Percentiles rank a stretch among this genome's conserved stretches.
phyloP scores from a whole-genome alignment of 1,140 invertebrate genomes.

The Parapsyche elsis region DNA sequence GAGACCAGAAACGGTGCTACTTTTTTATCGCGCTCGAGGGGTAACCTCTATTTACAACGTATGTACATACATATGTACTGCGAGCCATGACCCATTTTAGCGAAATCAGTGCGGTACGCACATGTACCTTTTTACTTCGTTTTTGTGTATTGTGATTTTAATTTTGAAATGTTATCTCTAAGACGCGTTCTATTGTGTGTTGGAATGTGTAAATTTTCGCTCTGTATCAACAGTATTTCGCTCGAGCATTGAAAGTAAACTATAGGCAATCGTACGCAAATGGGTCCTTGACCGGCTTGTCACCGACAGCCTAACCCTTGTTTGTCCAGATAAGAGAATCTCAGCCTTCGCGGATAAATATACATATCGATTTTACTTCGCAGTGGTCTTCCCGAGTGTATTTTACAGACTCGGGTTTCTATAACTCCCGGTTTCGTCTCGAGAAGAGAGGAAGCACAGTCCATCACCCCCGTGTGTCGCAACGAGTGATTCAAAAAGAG shows the following conservation, averaged over 20 bases:
- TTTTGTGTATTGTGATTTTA: too few relatives aligned
- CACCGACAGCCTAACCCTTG: constrained; percentile 16
- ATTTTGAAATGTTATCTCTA: too few relatives aligned
- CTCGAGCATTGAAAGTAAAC: constrained; percentile 8
- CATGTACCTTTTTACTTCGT: neutral
- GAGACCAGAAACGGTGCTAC: neutral
- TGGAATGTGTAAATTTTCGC: neutral
- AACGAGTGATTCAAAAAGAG: constrained; percentile 23
- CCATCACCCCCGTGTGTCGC: neutral
- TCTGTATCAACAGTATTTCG: neutral
- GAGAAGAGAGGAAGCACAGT: too few relatives aligned
- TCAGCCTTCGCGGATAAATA: too few relatives aligned
- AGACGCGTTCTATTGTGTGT: neutral
- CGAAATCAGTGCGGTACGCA: constrained; percentile 1
- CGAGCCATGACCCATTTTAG: constrained; percentile 16
- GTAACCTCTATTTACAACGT: constrained; percentile 13
- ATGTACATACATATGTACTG: neutral
- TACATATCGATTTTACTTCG: too few relatives aligned
- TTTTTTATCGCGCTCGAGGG: constrained; percentile 3
- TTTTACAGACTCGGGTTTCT: too few relatives aligned
- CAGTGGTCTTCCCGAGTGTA: too few relatives aligned
- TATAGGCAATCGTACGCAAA: constrained; percentile 1
- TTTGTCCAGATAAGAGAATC: constrained; percentile 12
- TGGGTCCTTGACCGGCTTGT: constrained; percentile 17
- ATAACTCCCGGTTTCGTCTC: too few relatives aligned